Base-by-base conservation (phyloP, 2,888 invertebrate species). In the Mongoloraphidia duomilia region DNA sequence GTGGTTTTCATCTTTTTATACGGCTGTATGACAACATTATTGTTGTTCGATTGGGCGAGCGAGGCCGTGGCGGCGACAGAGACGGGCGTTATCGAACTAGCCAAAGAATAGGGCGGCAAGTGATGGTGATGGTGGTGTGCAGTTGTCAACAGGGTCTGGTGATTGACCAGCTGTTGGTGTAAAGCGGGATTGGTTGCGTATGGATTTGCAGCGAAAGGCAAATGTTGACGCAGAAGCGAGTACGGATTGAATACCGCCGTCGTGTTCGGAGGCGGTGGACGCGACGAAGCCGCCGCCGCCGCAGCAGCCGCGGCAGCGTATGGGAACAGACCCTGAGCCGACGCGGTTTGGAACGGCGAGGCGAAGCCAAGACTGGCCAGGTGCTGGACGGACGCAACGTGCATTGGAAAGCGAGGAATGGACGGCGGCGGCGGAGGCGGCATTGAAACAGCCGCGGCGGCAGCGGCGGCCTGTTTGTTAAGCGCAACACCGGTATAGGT, bases 1-100 rank as follows among this genome's bases (percentile, higher is more conserved):
- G 83, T 87, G 61, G 89, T 89, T 74, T 89, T 89, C 81, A 89
- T 83, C 73, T 89, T 89, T 72, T 90, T 90, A 71, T 86, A 89
- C 50, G 90, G 90, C 66, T 88, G 88, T 65, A 85, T 75, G 17
- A 79, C 77, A 52, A 76, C 74, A 55, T 67, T 67, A 56, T 68
- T 69, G 57, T 70, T 70, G 58, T 68, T 65, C 47, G 65, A 61
- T 40, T 63, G 63, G 26, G 74, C 73, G 65, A 70, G 62, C 59
- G 74, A 65, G 62, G 73, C 65, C 63, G 65, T 55, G 63, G 67
- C 56, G 65, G 54, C 60, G n/a, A 64, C 59, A 44, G 61, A 57
- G 35, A 58, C 57, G 26, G 59, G 59, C 34, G 58, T 57, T n/a
- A 61, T 59, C 12, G 62, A 56, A 49, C 54, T 61, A 42, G 62